A percentile compares a stretch with the other conserved stretches of the same genome.
Evolutionary conservation across 2,888 invertebrate species (phyloP).

Genomic region (Parasteatoda lunata): DNA sequence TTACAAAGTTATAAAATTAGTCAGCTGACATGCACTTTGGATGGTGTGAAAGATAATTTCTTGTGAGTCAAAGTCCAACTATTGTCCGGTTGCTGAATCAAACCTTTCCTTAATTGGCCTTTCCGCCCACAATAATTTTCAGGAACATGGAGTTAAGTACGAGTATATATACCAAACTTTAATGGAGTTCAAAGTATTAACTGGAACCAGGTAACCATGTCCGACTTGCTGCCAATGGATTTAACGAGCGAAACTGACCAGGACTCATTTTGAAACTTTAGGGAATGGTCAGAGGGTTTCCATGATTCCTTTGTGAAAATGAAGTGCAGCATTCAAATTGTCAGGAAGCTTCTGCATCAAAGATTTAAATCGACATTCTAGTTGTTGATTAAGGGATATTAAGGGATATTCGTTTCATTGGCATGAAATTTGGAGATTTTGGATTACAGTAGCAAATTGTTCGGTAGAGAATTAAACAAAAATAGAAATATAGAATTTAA

Average conservation of each 20-base stretch:
- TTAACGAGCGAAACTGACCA: slow-evolving; percentile 37
- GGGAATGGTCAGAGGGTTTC: slow-evolving; percentile 16
- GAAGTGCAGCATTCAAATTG: neutral
- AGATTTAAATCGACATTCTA: neutral
- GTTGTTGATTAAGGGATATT: too few species aligned
- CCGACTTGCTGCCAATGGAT: slow-evolving; percentile 32
- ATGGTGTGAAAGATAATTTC: slow-evolving; percentile 22
- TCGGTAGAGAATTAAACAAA: too few species aligned
- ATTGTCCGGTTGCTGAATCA: slow-evolving; percentile 8
- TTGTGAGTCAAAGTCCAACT: slow-evolving; percentile 48
- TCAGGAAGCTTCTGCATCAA: neutral
- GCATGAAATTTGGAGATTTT: too few species aligned
- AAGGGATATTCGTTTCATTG: too few species aligned
- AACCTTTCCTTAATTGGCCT: slow-evolving; percentile 27
- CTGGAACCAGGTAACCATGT: slow-evolving; percentile 17
- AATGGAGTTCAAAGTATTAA: slow-evolving; percentile 43
- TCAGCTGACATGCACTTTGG: neutral
- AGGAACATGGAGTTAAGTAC: neutral
- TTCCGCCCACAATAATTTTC: slow-evolving; percentile 26
- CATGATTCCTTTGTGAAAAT: neutral
- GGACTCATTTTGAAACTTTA: slow-evolving; percentile 30
- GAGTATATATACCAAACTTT: slow-evolving; percentile 10
- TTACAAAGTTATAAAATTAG: neutral
- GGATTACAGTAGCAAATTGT: too few species aligned
- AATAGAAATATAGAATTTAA: too few species aligned